Base-by-base conservation (phyloP, 2,888 invertebrate genomes). In the Ectemnius continuus region DNA sequence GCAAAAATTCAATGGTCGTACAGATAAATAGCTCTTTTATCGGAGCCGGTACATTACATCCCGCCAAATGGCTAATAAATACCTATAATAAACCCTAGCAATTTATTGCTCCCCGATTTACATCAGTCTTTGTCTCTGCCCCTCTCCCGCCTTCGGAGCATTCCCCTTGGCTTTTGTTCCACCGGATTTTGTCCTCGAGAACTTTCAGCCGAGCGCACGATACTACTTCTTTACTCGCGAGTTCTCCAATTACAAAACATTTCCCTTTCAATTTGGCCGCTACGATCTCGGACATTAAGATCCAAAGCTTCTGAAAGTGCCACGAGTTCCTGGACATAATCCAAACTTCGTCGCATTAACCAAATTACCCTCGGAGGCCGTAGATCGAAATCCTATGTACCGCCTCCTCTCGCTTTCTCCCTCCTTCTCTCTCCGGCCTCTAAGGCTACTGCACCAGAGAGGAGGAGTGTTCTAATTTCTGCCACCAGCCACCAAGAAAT, bases 261-360 rank as follows among this genome's bases (percentile, higher is more conserved):
- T 18, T n/a, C 18, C 52, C 16, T n/a, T 52, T 52, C 18, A 52
- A 13, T 36, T 36, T 36, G 36, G 36, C 5, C 36, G 36, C 11
- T 36, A 11, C 36, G 36, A 36, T 36, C 36, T 11, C 36, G 36
- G 36, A 36, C 36, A 11, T 36, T 36, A 36, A 11, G 23, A 23
- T 18, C 26, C 45, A 11, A 70, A 52, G 45, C 45, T 47, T 52
- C 45, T 26, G 63, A 68, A 36, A 36, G 36, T 11, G 36, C 62
- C 76, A 46, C 56, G 28, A 36, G 36, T 11, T 67, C 68, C 71
- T 72, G 67, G 74, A 63, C 79, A 68, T 72, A 70, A 79, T 76
- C 76, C 70, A 66, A 79, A 79, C 70, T 71, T 74, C 70, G 62
- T 23, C 62, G 60, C 71, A 67, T 70, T 70, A 80, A 79, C 58